phyloP scores from a whole-genome alignment of 2,888 invertebrate genomes.

The Drosophila neonasuta region DNA sequence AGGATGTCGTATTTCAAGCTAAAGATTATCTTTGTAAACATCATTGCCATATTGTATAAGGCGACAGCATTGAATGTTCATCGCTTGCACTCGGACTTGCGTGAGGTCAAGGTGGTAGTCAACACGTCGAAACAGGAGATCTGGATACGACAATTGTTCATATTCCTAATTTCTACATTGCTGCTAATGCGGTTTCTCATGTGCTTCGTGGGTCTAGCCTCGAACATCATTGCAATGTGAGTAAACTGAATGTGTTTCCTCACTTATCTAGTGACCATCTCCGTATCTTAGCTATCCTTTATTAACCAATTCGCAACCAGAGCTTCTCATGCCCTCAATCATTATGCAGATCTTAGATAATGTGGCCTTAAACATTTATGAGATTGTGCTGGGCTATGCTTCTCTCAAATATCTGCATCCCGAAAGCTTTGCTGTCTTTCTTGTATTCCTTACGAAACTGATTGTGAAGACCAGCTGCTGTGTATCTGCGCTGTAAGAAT shows the following conservation, averaged over 20 bases:
- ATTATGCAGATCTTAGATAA: conserved; percentile 71
- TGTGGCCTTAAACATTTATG: conserved; percentile 68
- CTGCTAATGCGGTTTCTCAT: conserved; percentile 72
- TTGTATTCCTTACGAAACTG: conserved; percentile 68
- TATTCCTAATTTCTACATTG: conserved; percentile 66
- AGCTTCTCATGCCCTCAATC: conserved; percentile 78
- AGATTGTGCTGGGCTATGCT: conserved; percentile 70
- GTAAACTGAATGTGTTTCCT: conserved; percentile 34
- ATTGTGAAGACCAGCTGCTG: conserved; percentile 60
- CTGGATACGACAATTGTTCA: conserved; percentile 65
- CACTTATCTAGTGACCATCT: neutral
- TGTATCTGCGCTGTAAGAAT: conserved; percentile 65
- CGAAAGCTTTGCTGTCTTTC: conserved; percentile 61
- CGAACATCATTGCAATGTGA: conserved; percentile 80
- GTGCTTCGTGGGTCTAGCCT: conserved; percentile 73
- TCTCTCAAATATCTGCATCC: conserved; percentile 65
- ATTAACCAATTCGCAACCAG: conserved; percentile 71
- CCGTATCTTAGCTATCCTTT: conserved; percentile 74
- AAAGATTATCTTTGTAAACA: conserved; percentile 74
- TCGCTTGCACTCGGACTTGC: conserved; percentile 66
- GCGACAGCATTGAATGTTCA: conserved; percentile 72
- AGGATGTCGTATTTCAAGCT: conserved; percentile 48
- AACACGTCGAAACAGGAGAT: conserved; percentile 45
- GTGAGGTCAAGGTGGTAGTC: conserved; percentile 56
- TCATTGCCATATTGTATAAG: conserved; percentile 70